Percentiles rank a stretch among this genome's conserved stretches.
These are phyloP conservation scores for Ptyas mucosa DNA, from an alignment of 2,113 vertebrate genomes.

Conservation along the genomic window DNA sequence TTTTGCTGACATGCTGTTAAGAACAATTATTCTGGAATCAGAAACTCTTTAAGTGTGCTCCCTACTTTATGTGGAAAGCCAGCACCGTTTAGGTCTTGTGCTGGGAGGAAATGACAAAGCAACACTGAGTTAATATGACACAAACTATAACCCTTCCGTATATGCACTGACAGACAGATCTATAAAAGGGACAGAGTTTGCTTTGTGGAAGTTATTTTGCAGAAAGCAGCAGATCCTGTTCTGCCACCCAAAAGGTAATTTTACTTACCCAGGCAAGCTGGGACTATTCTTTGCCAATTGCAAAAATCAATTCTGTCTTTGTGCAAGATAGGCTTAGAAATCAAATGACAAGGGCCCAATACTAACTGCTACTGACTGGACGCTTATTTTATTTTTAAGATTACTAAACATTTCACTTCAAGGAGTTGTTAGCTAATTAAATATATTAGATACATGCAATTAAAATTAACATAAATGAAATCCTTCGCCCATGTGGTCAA, in stretches of 20 bases:
- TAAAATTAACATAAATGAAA: background rate
- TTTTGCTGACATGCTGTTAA: background rate
- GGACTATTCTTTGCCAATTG: background rate
- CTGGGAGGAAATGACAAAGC: background rate
- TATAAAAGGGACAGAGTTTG: background rate
- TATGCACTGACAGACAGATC: background rate
- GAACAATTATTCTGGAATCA: background rate
- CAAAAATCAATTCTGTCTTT: background rate
- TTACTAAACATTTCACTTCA: constrained; percentile 55
- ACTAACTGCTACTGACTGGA: constrained; percentile 21
- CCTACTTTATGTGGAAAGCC: too few species aligned
- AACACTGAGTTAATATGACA: background rate
- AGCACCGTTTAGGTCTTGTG: background rate
- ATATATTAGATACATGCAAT: background rate
- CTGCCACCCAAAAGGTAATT: background rate
- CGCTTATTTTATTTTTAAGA: constrained; percentile 42
- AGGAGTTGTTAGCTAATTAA: constrained; percentile 24
- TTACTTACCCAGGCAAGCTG: background rate
- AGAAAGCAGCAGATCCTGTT: background rate
- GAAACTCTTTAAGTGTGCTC: background rate
- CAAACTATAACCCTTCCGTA: background rate
- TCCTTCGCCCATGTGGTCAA: too few species aligned
- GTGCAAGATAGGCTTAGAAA: background rate
- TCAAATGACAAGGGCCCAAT: background rate
- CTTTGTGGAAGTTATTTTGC: background rate